Base-by-base conservation (phyloP, 2,888 invertebrate genomes). In the Netelia virgata region DNA sequence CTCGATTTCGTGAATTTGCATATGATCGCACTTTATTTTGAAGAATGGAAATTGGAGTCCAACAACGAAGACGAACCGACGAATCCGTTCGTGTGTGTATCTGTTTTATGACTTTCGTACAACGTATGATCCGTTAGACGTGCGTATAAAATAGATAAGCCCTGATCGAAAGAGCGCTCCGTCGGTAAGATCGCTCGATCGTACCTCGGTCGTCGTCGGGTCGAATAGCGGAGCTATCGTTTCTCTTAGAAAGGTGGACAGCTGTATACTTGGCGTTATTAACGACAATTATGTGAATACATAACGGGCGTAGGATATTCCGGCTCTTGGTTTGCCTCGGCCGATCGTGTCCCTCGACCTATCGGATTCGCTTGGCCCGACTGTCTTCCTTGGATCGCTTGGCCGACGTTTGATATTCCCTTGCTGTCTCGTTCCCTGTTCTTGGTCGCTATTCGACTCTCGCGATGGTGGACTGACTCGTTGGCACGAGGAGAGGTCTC, bases 231-330 rank as follows among this genome's bases (percentile, higher is more conserved):
- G 59, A 72, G 59, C 63, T 53, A 82, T 70, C 64, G 70, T 86
- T 86, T 76, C 79, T 82, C 84, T 79, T 55, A 69, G 68, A 82
- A 85, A 86, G 82, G 84, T 86, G 79, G 84, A 84, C 72, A 79
- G 84, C 83, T 72, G 75, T 82, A 82, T 75, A 73, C 79, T 83
- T 43, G 41, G 53, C 73, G 53, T 85, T 85, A 83, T 85, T 83
- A 86, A 85, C 78, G 85, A 86, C 84, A 86, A 86, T 86, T 79
- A 85, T 69, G 68, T 55, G 82, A 81, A 86, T 81, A 69, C 80
- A 82, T 82, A 82, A 84, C 84, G 78, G 80, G 36, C 78, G 78
- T 84, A 68, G 73, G 68, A 61, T 28, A 69, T 59, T 63, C 66
- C 74, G 43, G 69, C 23, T 76, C 43, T 59, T 59, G 28, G 69